phyloP scores from a whole-genome alignment of 2,888 invertebrate species.

The Andrena hattorfiana region DNA sequence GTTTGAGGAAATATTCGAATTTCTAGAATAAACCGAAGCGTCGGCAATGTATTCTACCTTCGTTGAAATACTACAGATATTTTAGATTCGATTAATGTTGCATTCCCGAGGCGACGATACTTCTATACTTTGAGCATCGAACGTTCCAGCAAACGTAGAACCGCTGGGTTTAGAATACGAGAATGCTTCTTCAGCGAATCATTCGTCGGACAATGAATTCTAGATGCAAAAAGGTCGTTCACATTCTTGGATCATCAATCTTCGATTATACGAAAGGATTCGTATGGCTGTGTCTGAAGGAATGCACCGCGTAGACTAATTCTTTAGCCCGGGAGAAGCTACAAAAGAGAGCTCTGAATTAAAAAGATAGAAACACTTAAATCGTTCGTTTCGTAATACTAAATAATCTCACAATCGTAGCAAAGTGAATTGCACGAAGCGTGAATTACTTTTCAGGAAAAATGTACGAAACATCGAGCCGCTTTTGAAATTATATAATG shows the following conservation, averaged over 20 bases:
- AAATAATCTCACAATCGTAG: no score
- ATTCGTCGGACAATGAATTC: constrained; percentile 50
- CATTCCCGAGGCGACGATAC: not conserved
- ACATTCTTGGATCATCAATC: constrained; percentile 39
- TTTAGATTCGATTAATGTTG: not conserved
- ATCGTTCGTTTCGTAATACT: no score
- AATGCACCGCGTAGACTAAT: not conserved
- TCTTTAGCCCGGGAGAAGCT: not conserved
- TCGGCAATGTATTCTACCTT: not conserved
- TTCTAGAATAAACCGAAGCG: not conserved
- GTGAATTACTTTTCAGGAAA: not conserved
- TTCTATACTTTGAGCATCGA: not conserved
- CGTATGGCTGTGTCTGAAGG: not conserved
- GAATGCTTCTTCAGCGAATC: constrained; percentile 62
- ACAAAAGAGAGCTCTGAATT: not conserved
- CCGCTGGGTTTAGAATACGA: constrained; percentile 5
- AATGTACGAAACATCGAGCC: not conserved
- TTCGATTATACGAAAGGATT: constrained; percentile 21
- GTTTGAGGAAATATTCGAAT: constrained; percentile 1
- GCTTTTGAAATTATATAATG: not conserved
- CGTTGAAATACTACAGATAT: not conserved
- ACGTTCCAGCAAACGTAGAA: constrained; percentile 18
- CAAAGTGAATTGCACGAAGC: no score
- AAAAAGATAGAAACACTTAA: no score
- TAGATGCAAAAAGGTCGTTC: constrained; percentile 33